phyloP scores from a whole-genome alignment of 2,888 invertebrate genomes.

The Gonocerus acuteangulatus region DNA sequence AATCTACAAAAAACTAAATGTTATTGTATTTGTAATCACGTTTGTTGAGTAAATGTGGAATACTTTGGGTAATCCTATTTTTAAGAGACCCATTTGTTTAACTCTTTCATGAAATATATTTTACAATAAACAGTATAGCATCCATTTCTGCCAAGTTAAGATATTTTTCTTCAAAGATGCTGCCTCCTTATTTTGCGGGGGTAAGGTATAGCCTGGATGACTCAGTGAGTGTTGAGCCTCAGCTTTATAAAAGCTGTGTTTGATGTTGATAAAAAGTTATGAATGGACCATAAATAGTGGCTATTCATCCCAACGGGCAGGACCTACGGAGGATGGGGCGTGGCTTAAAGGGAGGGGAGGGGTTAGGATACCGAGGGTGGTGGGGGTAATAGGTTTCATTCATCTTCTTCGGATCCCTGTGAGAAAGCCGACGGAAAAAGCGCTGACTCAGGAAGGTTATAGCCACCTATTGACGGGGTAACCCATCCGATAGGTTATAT shows the following conservation, averaged over 20 bases:
- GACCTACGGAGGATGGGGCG: background rate
- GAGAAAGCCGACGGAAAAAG: constrained; percentile 12
- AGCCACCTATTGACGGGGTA: constrained; percentile 1
- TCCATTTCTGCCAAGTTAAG: too few relatives aligned
- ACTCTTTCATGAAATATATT: too few relatives aligned
- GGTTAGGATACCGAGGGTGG: background rate
- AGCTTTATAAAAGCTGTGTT: constrained; percentile 2
- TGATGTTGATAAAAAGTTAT: constrained; percentile 20
- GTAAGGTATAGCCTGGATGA: too few relatives aligned
- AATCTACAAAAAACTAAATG: too few relatives aligned
- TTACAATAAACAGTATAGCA: too few relatives aligned
- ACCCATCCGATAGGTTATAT: background rate
- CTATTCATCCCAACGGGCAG: constrained; percentile 5
- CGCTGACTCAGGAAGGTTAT: constrained; percentile 4
- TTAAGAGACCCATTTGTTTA: too few relatives aligned
- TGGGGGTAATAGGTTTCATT: constrained; percentile 17
- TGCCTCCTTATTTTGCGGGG: too few relatives aligned
- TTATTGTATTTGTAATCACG: too few relatives aligned
- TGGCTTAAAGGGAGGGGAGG: background rate
- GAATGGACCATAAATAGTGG: constrained; percentile 22
- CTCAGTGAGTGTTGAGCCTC: too few relatives aligned
- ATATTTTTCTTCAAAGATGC: too few relatives aligned
- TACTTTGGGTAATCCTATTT: too few relatives aligned
- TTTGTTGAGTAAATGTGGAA: too few relatives aligned
- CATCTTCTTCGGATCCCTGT: constrained; percentile 9